phyloP scores from a whole-genome alignment of 1,140 invertebrate species.

The Drosophila obscura region DNA sequence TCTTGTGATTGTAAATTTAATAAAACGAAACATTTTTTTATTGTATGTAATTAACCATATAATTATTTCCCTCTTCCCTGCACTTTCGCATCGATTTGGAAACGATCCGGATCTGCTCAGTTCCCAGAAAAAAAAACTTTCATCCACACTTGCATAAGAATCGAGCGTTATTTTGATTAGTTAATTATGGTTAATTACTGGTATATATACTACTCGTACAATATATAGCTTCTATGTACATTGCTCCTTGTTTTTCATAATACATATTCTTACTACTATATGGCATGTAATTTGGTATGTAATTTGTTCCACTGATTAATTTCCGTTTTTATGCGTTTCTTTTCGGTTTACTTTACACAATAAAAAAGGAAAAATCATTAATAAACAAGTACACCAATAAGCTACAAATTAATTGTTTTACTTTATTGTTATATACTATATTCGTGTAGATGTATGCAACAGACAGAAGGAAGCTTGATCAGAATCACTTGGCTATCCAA shows the following conservation, averaged over 20 bases:
- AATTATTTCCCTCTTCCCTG: slow-evolving; percentile 12
- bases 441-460: too few species aligned
- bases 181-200: slow-evolving; percentile 34
- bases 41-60: slow-evolving; percentile 66
- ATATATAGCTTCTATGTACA: slow-evolving; percentile 58
- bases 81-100: slow-evolving; percentile 37
- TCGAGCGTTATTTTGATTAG: slow-evolving; percentile 45
- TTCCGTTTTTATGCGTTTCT: slow-evolving; percentile 37
- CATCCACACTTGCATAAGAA: slow-evolving; percentile 22
- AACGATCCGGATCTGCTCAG: slow-evolving; percentile 35
- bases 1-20: slow-evolving; percentile 82
- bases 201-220: slow-evolving; percentile 38
- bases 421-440: too few species aligned
- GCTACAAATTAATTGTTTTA: background rate
- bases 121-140: slow-evolving; percentile 7
- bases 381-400: slow-evolving; percentile 32
- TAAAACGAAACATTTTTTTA: slow-evolving; percentile 65
- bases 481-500: too few species aligned
- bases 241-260: slow-evolving; percentile 41
- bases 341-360: slow-evolving; percentile 63
- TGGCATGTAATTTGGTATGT: slow-evolving; percentile 40
- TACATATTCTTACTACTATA: slow-evolving; percentile 28
- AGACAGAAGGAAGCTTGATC: background rate
- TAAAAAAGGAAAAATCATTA: slow-evolving; percentile 58
- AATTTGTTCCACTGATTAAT: slow-evolving; percentile 44